Percentiles rank a stretch among this genome's conserved stretches.
These are phyloP conservation scores for Netelia virgata DNA, from an alignment of 2,888 invertebrate species.

Conservation along the genomic window DNA sequence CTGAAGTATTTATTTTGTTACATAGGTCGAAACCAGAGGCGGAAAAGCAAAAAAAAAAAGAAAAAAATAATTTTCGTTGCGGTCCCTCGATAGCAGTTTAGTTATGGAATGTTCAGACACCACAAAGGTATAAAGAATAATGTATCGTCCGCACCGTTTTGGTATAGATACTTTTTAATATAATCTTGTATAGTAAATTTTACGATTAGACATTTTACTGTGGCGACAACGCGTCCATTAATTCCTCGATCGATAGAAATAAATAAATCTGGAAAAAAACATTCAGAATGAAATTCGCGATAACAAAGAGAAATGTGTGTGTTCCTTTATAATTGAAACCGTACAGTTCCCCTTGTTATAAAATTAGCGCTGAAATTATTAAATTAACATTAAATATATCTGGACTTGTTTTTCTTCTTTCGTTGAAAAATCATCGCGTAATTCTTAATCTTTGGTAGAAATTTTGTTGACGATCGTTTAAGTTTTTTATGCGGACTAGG, in stretches of 20 bases:
- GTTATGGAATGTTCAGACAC: constrained; percentile 56
- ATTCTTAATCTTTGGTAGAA: constrained; percentile 68
- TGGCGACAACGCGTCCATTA: constrained; percentile 57
- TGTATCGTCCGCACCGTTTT: constrained; percentile 70
- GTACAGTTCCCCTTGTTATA: not conserved
- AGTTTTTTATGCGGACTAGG: constrained; percentile 8
- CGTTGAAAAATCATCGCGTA: constrained; percentile 11
- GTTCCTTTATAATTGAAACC: constrained; percentile 15
- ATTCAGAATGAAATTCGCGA: constrained; percentile 51
- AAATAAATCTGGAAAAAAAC: constrained; percentile 50
- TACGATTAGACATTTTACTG: constrained; percentile 68
- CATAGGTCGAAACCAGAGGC: constrained; percentile 51
- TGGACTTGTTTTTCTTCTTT: constrained; percentile 22
- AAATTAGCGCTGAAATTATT: constrained; percentile 19
- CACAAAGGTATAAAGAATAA: constrained; percentile 62
- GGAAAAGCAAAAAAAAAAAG: constrained; percentile 4
- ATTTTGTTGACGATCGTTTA: constrained; percentile 47
- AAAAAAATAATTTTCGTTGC: constrained; percentile 33
- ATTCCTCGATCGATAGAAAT: constrained; percentile 55
- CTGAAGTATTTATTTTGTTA: constrained; percentile 67
- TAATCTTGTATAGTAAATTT: constrained; percentile 74
- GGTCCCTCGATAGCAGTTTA: constrained; percentile 40
- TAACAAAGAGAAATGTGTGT: constrained; percentile 2
- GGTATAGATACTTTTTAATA: constrained; percentile 71
- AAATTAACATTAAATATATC: constrained; percentile 31